Evolutionary conservation across 2,888 invertebrate species (phyloP).

Genomic region (Caenorhabditis sp.): DNA sequence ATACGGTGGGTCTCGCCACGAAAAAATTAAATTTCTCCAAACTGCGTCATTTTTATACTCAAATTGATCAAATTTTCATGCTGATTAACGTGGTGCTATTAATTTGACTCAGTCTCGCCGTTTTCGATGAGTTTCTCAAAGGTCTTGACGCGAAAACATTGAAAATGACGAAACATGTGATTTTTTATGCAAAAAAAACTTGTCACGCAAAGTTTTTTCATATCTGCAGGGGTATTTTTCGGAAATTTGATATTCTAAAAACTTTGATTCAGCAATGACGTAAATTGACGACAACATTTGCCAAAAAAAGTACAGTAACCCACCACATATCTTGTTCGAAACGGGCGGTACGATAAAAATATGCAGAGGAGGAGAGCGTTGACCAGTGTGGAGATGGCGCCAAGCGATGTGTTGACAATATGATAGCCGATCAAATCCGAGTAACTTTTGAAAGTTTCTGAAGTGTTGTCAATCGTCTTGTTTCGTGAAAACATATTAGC

Average conservation of each 20-base stretch:
- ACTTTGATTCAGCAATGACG: background rate
- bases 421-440: conserved; percentile 53
- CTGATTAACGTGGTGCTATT: no score
- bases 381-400: conserved; percentile 42
- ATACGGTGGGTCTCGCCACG: no score
- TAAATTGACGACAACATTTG: background rate
- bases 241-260: background rate
- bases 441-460: conserved; percentile 25
- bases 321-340: conserved; percentile 54
- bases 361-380: conserved; percentile 46
- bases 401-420: conserved; percentile 51
- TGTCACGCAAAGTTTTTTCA: background rate
- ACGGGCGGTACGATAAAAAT: conserved; percentile 49
- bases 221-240: background rate
- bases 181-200: background rate
- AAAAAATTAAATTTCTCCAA: no score
- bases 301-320: no score
- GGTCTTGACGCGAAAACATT: background rate
- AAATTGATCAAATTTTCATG: no score
- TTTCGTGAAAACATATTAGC: conserved; percentile 39
- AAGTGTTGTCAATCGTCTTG: conserved; percentile 29
- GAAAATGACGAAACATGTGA: background rate
- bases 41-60: no score
- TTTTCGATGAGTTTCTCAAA: no score
- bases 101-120: no score